A percentile compares a stretch with the other conserved stretches of the same genome.
Evolutionary conservation across 2,113 vertebrate genomes (phyloP).

Genomic region (Lonchura striata): DNA sequence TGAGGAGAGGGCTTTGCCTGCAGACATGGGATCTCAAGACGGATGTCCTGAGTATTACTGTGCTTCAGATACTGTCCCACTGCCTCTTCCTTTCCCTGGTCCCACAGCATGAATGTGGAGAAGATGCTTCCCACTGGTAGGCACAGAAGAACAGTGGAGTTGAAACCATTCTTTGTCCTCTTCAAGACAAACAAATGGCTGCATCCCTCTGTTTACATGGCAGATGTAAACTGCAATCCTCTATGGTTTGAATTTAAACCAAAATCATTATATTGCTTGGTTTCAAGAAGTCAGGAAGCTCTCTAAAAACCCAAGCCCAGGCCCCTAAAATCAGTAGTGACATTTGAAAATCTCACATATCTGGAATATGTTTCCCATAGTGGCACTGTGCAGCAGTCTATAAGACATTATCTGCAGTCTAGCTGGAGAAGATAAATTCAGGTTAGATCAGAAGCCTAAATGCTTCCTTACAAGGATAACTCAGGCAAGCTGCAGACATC

Average conservation of each 20-base stretch:
- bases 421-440: background rate
- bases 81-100: background rate
- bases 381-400: background rate
- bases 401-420: background rate
- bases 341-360: background rate
- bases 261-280: background rate
- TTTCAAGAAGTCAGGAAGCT: background rate
- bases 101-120: background rate
- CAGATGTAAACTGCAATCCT: background rate
- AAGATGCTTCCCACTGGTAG: background rate
- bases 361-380: background rate
- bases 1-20: background rate
- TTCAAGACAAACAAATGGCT: background rate
- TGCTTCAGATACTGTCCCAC: background rate
- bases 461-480: background rate
- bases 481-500: background rate
- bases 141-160: accelerated
- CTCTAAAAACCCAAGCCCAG: background rate
- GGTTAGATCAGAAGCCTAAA: background rate
- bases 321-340: background rate
- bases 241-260: background rate
- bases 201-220: background rate
- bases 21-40: accelerated
- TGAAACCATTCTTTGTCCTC: background rate
- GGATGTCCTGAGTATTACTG: background rate